phyloP scores from a whole-genome alignment of 2,113 vertebrate genomes.

The Mobula hypostoma region DNA sequence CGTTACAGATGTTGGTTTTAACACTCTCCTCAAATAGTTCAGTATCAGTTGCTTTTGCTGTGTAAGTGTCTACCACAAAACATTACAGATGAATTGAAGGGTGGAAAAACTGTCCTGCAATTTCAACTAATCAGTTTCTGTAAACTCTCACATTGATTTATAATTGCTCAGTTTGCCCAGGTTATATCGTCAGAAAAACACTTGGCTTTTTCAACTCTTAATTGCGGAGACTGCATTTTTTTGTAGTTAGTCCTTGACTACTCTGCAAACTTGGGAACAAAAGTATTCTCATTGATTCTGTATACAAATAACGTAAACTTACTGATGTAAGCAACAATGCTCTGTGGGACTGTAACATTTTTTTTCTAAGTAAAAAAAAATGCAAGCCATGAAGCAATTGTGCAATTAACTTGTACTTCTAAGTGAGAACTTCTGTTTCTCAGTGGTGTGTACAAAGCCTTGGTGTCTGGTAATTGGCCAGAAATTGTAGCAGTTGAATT shows the following conservation, averaged over 20 bases:
- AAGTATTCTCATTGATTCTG: not conserved
- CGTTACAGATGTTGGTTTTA: conserved; percentile 32
- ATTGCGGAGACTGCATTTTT: not conserved
- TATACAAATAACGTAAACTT: not conserved
- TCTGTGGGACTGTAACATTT: not conserved
- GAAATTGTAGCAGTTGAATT: not conserved
- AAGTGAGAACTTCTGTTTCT: too few relatives aligned
- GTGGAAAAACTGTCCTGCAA: not conserved
- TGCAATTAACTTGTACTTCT: too few relatives aligned
- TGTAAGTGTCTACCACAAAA: not conserved
- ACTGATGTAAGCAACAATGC: not conserved
- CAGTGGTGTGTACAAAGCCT: too few relatives aligned
- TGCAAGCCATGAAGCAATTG: too few relatives aligned
- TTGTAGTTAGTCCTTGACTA: not conserved
- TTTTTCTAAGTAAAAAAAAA: not conserved
- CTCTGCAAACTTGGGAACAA: not conserved
- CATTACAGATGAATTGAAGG: not conserved
- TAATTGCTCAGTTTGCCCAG: too few relatives aligned
- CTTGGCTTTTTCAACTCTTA: not conserved
- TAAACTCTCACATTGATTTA: not conserved
- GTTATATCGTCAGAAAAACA: not conserved
- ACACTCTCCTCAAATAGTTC: not conserved
- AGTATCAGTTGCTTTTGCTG: not conserved
- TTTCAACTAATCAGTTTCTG: not conserved
- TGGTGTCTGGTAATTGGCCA: not conserved